Conservation (phyloP, 1,140 invertebrate genomes). For the Aphelenchoides fujianensis region DNA sequence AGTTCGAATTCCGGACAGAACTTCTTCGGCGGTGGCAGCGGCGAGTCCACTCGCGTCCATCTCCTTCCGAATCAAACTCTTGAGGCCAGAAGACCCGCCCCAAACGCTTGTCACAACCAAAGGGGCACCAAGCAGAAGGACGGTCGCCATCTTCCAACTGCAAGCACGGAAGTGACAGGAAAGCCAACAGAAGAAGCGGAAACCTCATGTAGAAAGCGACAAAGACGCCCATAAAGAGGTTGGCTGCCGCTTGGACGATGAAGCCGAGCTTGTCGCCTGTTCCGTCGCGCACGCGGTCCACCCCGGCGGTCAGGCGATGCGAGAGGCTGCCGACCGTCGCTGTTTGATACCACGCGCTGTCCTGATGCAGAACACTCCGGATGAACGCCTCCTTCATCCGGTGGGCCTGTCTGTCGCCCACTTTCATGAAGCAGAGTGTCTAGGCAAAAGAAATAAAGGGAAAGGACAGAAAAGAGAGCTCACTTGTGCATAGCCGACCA, state of each 20-base stretch:
- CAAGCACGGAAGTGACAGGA: no score
- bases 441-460: no score
- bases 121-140: constrained; percentile 1
- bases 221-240: constrained; percentile 6
- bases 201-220: constrained; percentile 10
- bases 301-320: constrained; percentile 19
- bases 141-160: neutral
- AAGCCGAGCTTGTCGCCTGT: constrained; percentile 27
- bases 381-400: constrained; percentile 17
- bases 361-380: constrained; percentile 20
- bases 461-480: no score
- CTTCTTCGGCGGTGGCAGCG: constrained; percentile 71
- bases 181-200: no score
- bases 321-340: no score
- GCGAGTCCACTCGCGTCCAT: constrained; percentile 24
- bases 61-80: constrained; percentile 13
- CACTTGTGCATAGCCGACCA: neutral
- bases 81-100: neutral
- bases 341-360: constrained; percentile 25
- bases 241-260: constrained; percentile 22
- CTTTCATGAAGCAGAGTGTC: constrained; percentile 14
- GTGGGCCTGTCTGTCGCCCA: constrained; percentile 18
- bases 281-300: constrained; percentile 30
- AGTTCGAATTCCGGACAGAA: constrained; percentile 73
- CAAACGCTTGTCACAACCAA: constrained; percentile 16